Evolutionary conservation across 1,140 invertebrate genomes (phyloP), one percentile per base, ranked within the genome.

Genomic region (Hermatobates lingyangjiaoensis): DNA sequence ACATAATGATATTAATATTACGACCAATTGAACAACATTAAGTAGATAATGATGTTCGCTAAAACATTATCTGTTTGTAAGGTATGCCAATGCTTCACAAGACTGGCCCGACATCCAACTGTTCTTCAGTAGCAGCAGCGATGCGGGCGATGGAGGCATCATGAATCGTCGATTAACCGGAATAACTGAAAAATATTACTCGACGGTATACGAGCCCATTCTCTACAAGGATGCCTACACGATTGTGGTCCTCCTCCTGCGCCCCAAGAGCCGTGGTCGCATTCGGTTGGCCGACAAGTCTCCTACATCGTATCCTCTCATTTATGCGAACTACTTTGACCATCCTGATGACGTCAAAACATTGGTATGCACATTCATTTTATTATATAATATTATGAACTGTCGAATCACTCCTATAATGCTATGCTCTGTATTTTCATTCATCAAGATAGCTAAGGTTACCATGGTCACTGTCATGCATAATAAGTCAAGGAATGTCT

Each of bases 31-130:
- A n/a, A n/a, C n/a, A n/a, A n/a, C n/a, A n/a, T n/a, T n/a, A n/a
- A n/a, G n/a, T n/a, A n/a, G n/a, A n/a, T n/a, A n/a, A n/a, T n/a
- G n/a, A n/a, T n/a, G n/a, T n/a, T n/a, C n/a, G n/a, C n/a, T n/a
- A n/a, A n/a, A n/a, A n/a, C n/a, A n/a, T n/a, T n/a, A n/a, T n/a
- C n/a, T n/a, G 7, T 15, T 34, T 34, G 15, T 10, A 27, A 70
- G 71, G 49, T 83, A 79, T 51, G 74, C 76, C 54, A 69, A 81
- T 55, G 60, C 25, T 2, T 46, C 53, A 0, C 67, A 72, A 15
- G 80, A 85, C 61, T 81, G 74, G 68, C 86, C 86, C 0, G 85
- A 89, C 59, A 71, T 88, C 34, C 82, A 88, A 59, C 60, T 85
- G 3, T 81, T 86, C 54, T 66, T 87, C 53, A 73, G 75, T 2